Evolutionary conservation across 1,140 invertebrate species (phyloP).

Genomic region (Drosophila parabipectinata): DNA sequence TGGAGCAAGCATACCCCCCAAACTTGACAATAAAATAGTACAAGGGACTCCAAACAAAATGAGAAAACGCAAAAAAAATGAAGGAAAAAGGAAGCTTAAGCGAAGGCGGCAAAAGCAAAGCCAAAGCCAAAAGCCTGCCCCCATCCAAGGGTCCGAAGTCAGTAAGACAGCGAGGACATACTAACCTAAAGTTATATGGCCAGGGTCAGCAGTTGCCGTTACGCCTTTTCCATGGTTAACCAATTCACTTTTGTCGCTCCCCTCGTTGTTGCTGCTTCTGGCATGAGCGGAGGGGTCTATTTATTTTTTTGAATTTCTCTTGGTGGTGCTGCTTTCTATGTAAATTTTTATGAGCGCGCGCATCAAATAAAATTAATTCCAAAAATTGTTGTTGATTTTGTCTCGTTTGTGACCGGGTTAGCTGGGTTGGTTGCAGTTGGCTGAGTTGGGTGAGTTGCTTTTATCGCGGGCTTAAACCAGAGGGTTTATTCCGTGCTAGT

Average conservation of each 20-base stretch:
- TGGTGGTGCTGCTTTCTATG: conserved; percentile 67
- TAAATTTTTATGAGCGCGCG: conserved; percentile 76
- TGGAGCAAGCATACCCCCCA: background rate
- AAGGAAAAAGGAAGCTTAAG: conserved; percentile 12
- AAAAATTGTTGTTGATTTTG: conserved; percentile 61
- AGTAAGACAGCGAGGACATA: conserved; percentile 59
- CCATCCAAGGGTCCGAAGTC: conserved; percentile 40
- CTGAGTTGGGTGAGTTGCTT: conserved; percentile 17
- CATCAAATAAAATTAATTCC: conserved; percentile 76
- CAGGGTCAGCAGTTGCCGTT: conserved; percentile 72
- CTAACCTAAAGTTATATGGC: conserved; percentile 77
- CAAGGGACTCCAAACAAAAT: conserved; percentile 24
- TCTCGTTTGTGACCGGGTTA: conserved; percentile 36
- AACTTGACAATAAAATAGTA: background rate
- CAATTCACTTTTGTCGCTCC: conserved; percentile 55
- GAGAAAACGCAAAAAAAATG: conserved; percentile 11
- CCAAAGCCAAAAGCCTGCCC: conserved; percentile 11
- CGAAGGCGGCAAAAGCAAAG: conserved; percentile 8
- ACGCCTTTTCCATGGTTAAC: conserved; percentile 65
- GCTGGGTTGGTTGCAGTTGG: conserved; percentile 41
- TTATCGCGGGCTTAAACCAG: conserved; percentile 3
- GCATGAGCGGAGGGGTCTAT: conserved; percentile 21
- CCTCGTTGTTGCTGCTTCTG: background rate
- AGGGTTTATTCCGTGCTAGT: conserved; percentile 1
- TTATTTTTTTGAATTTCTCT: conserved; percentile 30